phyloP scores from a whole-genome alignment of 2,888 invertebrate genomes.

The Agrotis exclamationis region DNA sequence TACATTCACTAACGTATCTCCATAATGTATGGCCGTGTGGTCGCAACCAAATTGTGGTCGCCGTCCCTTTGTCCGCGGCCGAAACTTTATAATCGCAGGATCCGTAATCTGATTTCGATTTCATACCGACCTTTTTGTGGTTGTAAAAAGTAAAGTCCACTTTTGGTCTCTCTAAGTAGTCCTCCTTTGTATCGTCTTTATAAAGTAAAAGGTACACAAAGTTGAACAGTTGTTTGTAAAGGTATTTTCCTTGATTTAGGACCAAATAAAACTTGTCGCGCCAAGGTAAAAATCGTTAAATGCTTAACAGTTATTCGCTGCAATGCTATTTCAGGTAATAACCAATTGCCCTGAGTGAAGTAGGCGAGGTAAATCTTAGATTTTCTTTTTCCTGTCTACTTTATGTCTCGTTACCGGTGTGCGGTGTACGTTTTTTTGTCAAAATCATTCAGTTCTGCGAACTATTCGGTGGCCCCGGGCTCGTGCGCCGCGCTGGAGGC shows the following conservation, averaged over 20 bases:
- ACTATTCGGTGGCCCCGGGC: constrained; percentile 68
- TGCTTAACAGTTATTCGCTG: constrained; percentile 53
- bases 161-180: constrained; percentile 74
- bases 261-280: constrained; percentile 71
- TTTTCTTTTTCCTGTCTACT: constrained; percentile 66
- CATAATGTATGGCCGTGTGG: constrained; percentile 78
- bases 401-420: constrained; percentile 61
- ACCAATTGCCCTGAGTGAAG: constrained; percentile 51
- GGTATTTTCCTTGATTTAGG: constrained; percentile 68
- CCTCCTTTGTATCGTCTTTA: constrained; percentile 77
- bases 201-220: constrained; percentile 75
- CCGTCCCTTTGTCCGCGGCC: constrained; percentile 75
- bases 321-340: constrained; percentile 56
- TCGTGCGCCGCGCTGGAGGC: constrained; percentile 60
- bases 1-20: constrained; percentile 72
- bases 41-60: constrained; percentile 74
- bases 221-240: constrained; percentile 74
- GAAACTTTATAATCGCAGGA: constrained; percentile 86
- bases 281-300: constrained; percentile 62
- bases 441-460: constrained; percentile 74
- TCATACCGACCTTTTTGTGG: constrained; percentile 84
- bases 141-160: constrained; percentile 82
- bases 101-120: constrained; percentile 87
- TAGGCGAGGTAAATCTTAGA: constrained; percentile 56
- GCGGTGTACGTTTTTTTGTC: constrained; percentile 73